Evolutionary conservation across 2,888 invertebrate species (phyloP), one percentile per base, ranked within the genome.

Genomic region (Mongoloraphidia duomilia): DNA sequence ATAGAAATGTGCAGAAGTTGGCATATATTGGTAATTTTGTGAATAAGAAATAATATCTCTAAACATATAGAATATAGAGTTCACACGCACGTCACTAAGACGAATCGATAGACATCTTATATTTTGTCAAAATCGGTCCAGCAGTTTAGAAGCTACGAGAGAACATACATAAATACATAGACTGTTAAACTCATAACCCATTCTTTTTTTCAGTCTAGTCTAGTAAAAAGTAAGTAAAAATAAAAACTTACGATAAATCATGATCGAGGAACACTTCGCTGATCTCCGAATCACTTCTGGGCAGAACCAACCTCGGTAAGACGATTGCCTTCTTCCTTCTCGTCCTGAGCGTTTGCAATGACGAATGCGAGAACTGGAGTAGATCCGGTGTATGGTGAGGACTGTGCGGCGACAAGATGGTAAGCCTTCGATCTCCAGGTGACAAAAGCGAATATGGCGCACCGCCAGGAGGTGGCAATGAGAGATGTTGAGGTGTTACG

Each of bases 341-440:
- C 34, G 75, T 75, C 56, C 77, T 74, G 55, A 79, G 70, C 12
- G 75, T 75, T 47, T 71, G 66, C 51, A 67, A 61, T 49, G 72
- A 59, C 26, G 70, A 72, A 49, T 77, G 75, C 36, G 74, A 65
- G 46, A 78, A 72, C 67, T 78, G 77, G 58, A 77, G 74, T 55
- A 83, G 69, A 57, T 86, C 86, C 1, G 76, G 72, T 53, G 76
- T 73, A 50, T 82, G 80, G 60, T 82, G 74, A 0, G 88, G 89
- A 60, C 82, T 82, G 63, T 84, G 84, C 0, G 84, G 84, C 56
- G 88, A 88, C 50, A 89, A 69, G 50, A 89, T 89, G 39, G 85
- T 87, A 46, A 89, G 75, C 55, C 75, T 76, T 11, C 82, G 63
- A 57, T 75, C 74, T 2, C 75, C 73, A 0, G 74, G 73, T 54